Base-by-base conservation (phyloP, 2,888 invertebrate species). In the Drosophila monieri region DNA sequence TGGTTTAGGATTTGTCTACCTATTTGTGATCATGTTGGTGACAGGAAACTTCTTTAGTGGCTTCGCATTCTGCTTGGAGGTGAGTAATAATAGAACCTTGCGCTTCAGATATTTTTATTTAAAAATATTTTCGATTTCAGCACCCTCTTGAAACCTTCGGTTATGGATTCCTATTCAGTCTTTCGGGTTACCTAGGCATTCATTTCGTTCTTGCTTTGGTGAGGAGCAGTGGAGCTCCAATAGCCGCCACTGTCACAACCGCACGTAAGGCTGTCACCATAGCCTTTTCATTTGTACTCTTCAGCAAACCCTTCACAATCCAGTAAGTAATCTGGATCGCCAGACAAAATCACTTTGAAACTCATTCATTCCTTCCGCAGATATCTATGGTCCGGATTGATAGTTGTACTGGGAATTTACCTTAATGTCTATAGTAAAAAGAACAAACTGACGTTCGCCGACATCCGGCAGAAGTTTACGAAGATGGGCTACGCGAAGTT, bases 211-310 rank as follows among this genome's bases (percentile, higher is more conserved):
- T 99, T 23, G 97, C 97, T 0, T 91, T 98, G 64, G 98, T 99
- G 0, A 94, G 96, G 80, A 95, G 95, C 35, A 95, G 96, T 89
- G 99, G 98, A 32, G 99, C 98, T 8, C 95, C 98, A 15, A 94
- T 96, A 37, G 98, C 99, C 0, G 98, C 98, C 0, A 98, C 98
- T 0, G 97, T 98, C 1, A 97, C 97, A 10, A 97, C 97, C 0
- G 96, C 95, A 88, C 93, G 97, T 51, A 98, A 99, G 92, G 98
- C 97, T 0, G 93, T 99, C 15, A 97, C 98, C 3, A 98, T 99
- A 60, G 93, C 97, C 32, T 93, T 99, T 74, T 99, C 98, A 0
- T 99, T 99, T 92, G 78, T 98, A 56, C 94, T 98, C 87, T 99
- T 99, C 90, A 95, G 95, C 90, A 99, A 99, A 92, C 98, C 98